phyloP scores from a whole-genome alignment of 2,888 invertebrate genomes.

The Gastrophysa polygoni region DNA sequence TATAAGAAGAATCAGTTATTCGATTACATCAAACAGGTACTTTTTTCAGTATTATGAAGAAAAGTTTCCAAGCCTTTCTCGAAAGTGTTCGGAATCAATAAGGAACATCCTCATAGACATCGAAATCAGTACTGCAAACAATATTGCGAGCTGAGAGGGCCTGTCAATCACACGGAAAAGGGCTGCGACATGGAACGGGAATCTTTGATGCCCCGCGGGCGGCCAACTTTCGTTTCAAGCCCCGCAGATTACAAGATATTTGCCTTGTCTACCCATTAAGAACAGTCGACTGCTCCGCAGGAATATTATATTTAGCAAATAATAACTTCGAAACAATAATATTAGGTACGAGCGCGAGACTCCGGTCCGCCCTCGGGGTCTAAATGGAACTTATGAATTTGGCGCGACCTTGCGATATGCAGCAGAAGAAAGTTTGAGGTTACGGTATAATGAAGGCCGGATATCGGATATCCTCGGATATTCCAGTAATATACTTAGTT shows the following conservation, averaged over 20 bases:
- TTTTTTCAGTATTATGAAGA: too few species aligned
- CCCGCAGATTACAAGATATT: conserved; percentile 53
- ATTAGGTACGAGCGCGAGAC: conserved; percentile 29
- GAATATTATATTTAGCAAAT: conserved; percentile 40
- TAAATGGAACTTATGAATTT: conserved; percentile 19
- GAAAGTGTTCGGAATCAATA: too few species aligned
- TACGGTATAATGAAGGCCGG: background rate
- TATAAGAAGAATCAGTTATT: too few species aligned
- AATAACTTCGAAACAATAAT: conserved; percentile 39
- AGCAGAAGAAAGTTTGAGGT: background rate
- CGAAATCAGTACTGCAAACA: too few species aligned
- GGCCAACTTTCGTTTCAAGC: conserved; percentile 50
- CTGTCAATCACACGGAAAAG: conserved; percentile 36
- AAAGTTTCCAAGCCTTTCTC: too few species aligned
- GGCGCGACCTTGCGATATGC: background rate
- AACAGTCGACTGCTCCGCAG: conserved; percentile 31
- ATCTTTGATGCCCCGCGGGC: conserved; percentile 47
- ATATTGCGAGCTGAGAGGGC: conserved; percentile 27
- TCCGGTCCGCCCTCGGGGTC: conserved; percentile 19
- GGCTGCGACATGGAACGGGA: conserved; percentile 11
- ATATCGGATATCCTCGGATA: background rate
- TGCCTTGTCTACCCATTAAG: conserved; percentile 43
- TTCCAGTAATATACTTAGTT: too few species aligned
- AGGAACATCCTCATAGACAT: too few species aligned
- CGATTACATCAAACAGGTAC: too few species aligned